Conservation (phyloP, 1,140 invertebrate species). For the Pristionchus pacificus region DNA sequence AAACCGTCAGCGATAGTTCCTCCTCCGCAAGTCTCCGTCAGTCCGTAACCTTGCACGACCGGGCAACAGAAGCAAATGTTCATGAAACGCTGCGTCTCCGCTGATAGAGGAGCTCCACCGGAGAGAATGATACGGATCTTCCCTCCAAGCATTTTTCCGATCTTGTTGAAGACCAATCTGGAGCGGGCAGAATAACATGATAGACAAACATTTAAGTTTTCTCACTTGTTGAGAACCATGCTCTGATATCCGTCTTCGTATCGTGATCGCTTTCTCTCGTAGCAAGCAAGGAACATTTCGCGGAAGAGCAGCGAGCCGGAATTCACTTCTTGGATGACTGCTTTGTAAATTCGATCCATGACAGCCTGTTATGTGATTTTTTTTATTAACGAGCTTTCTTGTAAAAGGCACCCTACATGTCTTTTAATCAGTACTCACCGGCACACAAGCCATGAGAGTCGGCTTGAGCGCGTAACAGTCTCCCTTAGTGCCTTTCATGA, state of each 20-base stretch:
- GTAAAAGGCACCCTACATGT: not conserved
- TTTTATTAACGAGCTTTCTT: not conserved
- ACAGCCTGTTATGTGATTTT: conserved; percentile 43
- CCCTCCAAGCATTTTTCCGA: conserved; percentile 79
- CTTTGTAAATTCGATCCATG: conserved; percentile 59
- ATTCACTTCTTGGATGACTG: conserved; percentile 57
- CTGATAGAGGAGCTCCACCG: conserved; percentile 89
- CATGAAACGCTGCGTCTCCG: conserved; percentile 89
- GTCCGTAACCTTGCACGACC: conserved; percentile 88
- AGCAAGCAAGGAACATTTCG: conserved; percentile 58
- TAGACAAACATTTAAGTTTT: conserved; percentile 9
- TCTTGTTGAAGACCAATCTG: conserved; percentile 73
- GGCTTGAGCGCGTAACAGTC: conserved; percentile 84
- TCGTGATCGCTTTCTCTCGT: conserved; percentile 62
- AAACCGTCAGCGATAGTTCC: conserved; percentile 80
- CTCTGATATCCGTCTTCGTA: conserved; percentile 76
- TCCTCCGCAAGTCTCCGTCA: conserved; percentile 91
- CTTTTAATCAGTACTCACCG: conserved; percentile 66
- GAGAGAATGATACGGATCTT: conserved; percentile 77
- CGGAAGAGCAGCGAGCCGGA: conserved; percentile 46
- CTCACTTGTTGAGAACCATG: conserved; percentile 71
- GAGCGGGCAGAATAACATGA: conserved; percentile 41
- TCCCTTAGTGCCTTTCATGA: conserved; percentile 76
- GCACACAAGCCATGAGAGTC: conserved; percentile 89
- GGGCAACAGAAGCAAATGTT: conserved; percentile 84